phyloP scores from a whole-genome alignment of 2,113 vertebrate species.

The Elephantulus edwardii region DNA sequence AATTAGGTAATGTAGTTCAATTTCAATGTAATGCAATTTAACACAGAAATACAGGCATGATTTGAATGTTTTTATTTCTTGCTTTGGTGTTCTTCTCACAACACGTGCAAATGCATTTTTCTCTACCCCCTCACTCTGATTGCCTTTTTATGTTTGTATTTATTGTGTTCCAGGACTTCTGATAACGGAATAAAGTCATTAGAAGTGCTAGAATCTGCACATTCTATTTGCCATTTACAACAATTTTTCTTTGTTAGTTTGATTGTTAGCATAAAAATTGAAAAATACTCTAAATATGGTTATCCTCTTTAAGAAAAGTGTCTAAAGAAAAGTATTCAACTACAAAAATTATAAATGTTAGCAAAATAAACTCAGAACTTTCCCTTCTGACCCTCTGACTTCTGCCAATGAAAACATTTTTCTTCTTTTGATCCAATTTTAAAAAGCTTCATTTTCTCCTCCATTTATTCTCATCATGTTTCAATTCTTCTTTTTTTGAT shows the following conservation, averaged over 20 bases:
- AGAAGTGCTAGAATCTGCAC: not conserved
- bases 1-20: not conserved
- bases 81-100: not conserved
- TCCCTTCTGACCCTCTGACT: not conserved
- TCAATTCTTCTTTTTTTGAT: too few relatives aligned
- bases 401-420: not conserved
- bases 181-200: not conserved
- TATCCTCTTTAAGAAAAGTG: not conserved
- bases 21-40: not conserved
- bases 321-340: not conserved
- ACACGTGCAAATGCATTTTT: not conserved
- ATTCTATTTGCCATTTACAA: constrained; percentile 6
- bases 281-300: not conserved
- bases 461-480: not conserved
- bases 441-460: not conserved
- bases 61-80: not conserved
- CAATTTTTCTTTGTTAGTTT: not conserved
- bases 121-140: not conserved
- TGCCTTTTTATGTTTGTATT: not conserved
- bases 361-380: not conserved
- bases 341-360: not conserved
- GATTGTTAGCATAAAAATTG: not conserved
- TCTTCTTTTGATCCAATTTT: not conserved
- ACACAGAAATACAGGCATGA: fast-evolving
- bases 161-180: not conserved